A percentile compares a stretch with the other conserved stretches of the same genome.
Evolutionary conservation across 2,888 invertebrate species (phyloP).

Genomic region (Julus scandinavius): DNA sequence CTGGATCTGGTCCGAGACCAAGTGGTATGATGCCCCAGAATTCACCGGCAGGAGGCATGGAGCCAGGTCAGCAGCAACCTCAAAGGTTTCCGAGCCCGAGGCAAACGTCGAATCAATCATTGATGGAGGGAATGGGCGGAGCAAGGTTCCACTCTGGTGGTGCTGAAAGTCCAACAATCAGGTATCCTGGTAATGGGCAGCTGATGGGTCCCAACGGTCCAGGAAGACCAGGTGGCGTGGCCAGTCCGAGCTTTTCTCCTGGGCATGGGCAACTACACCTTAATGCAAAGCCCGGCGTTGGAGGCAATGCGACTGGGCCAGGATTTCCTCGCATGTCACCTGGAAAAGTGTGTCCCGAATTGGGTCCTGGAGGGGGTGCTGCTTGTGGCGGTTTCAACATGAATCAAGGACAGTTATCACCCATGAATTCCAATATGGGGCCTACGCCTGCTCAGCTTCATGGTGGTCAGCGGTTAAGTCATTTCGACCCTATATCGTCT

Average conservation of each 20-base stretch:
- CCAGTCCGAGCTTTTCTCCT: constrained; percentile 54
- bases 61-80: constrained; percentile 33
- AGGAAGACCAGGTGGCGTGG: constrained; percentile 52
- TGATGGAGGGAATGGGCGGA: constrained; percentile 51
- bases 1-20: constrained; percentile 20
- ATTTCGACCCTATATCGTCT: constrained; percentile 93
- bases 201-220: constrained; percentile 51
- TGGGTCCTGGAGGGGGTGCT: constrained; percentile 59
- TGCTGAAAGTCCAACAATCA: constrained; percentile 48
- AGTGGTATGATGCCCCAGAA: constrained; percentile 5
- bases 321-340: constrained; percentile 57
- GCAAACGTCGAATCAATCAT: constrained; percentile 49
- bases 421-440: constrained; percentile 60
- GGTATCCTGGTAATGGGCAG: constrained; percentile 51
- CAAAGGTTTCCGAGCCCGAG: constrained; percentile 59
- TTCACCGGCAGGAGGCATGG: neutral
- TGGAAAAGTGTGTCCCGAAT: constrained; percentile 63
- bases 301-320: constrained; percentile 49
- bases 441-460: constrained; percentile 59
- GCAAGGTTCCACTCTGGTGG: constrained; percentile 46
- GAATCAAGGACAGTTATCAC: constrained; percentile 62
- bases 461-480: constrained; percentile 66
- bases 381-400: constrained; percentile 65
- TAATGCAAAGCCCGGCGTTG: constrained; percentile 60
- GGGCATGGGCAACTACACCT: neutral